Percentiles rank a stretch among this genome's conserved stretches.
Evolutionary conservation across 2,888 invertebrate genomes (phyloP).

Genomic region (Plebejus argus): DNA sequence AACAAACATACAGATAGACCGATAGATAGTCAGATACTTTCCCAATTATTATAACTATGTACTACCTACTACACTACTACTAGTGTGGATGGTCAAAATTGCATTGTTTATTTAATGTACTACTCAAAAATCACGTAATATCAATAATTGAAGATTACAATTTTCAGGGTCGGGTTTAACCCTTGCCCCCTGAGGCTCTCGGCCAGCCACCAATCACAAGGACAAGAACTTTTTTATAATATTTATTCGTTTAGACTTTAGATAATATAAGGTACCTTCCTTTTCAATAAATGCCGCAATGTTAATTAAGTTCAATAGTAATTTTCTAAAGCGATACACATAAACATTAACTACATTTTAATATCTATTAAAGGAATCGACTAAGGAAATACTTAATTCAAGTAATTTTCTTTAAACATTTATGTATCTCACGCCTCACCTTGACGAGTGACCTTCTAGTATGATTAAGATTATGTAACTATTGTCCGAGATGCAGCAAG

Average conservation of each 20-base stretch:
- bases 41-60: too few relatives aligned
- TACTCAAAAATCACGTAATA: not conserved
- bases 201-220: too few relatives aligned
- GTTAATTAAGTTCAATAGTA: not conserved
- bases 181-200: not conserved
- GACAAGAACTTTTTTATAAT: not conserved
- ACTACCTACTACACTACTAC: too few relatives aligned
- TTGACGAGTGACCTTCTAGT: conserved; percentile 25
- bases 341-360: conserved; percentile 22
- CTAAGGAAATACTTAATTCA: conserved; percentile 26
- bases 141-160: not conserved
- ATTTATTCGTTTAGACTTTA: too few relatives aligned
- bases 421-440: conserved; percentile 23
- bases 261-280: not conserved
- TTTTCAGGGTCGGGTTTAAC: not conserved
- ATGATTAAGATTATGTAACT: conserved; percentile 27
- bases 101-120: too few relatives aligned
- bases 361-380: conserved; percentile 24
- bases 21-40: not conserved
- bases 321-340: not conserved
- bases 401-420: conserved; percentile 18
- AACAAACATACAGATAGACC: not conserved
- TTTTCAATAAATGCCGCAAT: not conserved
- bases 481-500: conserved; percentile 10
- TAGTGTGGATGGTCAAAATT: too few relatives aligned